A percentile compares a stretch with the other conserved stretches of the same genome.
Evolutionary conservation across 2,888 invertebrate species (phyloP).

Genomic region (Aporophyla lueneburgensis): DNA sequence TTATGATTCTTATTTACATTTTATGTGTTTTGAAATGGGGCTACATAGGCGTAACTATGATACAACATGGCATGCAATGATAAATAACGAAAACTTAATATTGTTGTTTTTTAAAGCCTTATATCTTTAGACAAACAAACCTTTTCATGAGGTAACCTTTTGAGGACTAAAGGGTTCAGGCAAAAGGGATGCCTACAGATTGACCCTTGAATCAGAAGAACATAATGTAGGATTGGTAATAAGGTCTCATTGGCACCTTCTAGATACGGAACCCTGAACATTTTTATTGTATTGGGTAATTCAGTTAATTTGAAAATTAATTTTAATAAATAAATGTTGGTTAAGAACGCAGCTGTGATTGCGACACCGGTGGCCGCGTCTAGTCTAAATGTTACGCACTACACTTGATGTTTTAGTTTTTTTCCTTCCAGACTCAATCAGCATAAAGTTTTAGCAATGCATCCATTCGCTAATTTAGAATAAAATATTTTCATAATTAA

Average conservation of each 20-base stretch:
- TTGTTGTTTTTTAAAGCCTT: not conserved
- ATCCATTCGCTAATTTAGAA: not conserved
- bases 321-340: slow-evolving; percentile 7
- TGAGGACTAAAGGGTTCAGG: too few species aligned
- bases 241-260: not conserved
- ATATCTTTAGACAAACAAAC: not conserved
- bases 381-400: slow-evolving; percentile 8
- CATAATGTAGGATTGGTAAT: not conserved
- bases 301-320: not conserved
- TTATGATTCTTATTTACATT: slow-evolving; percentile 6
- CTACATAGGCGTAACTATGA: not conserved
- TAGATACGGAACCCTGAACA: not conserved
- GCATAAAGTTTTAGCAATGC: slow-evolving; percentile 20
- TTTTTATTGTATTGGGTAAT: not conserved
- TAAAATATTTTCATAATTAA: too few species aligned
- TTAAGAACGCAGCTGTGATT: slow-evolving; percentile 2
- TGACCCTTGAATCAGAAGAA: not conserved
- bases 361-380: not conserved
- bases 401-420: slow-evolving; percentile 7
- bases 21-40: slow-evolving; percentile 13
- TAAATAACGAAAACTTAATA: not conserved
- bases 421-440: not conserved
- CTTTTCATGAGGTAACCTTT: not conserved
- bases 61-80: not conserved
- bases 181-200: not conserved